Evolutionary conservation across 2,888 invertebrate genomes (phyloP), one percentile per base, ranked within the genome.

Genomic region (Tipula vernalis): DNA sequence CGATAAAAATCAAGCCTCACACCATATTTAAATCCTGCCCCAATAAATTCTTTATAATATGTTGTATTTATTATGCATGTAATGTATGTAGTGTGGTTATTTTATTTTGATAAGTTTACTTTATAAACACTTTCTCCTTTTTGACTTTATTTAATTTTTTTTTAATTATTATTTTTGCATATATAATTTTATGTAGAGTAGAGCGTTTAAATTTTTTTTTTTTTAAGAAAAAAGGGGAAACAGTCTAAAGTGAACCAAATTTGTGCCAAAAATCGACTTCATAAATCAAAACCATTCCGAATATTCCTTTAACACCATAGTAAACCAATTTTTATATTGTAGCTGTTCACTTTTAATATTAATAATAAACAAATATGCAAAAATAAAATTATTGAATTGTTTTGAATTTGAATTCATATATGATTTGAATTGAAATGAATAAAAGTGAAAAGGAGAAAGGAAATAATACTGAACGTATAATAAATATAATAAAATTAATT

Each of bases 111-210:
- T 71, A 51, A 51, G 71, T 71, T 71, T 71, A 71, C 71, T 71
- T 71, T 71, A 71, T 28, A 71, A 10, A 36, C 15, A 41, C 84
- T 84, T 84, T 84, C 84, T 84, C 84, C 84, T 84, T 84, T 84
- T 84, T 84, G 13, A 84, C 39, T 84, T 84, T 84, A 39, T 84
- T 84, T 84, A 84, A 39, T 15, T 84, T 84, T 84, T 84, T n/a
- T 84, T 84, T 84, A 84, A 39, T 39, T 84, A 84, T 84, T 84
- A 84, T 84, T 84, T 84, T 84, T 84, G 84, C 84, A 84, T 84
- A 84, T 84, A 84, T 12, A 83, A 36, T 83, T 84, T 84, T 84
- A 28, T 28, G 28, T 71, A 71, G 71, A 71, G 71, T 71, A 71
- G 71, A 71, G 71, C 71, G 28, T 71, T 71, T 18, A 3, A 71